Evolutionary conservation across 92 coral and sea anemone genomes (phyloP), one percentile per base, ranked within the genome.

Genomic region (Zoanthus solanderi): DNA sequence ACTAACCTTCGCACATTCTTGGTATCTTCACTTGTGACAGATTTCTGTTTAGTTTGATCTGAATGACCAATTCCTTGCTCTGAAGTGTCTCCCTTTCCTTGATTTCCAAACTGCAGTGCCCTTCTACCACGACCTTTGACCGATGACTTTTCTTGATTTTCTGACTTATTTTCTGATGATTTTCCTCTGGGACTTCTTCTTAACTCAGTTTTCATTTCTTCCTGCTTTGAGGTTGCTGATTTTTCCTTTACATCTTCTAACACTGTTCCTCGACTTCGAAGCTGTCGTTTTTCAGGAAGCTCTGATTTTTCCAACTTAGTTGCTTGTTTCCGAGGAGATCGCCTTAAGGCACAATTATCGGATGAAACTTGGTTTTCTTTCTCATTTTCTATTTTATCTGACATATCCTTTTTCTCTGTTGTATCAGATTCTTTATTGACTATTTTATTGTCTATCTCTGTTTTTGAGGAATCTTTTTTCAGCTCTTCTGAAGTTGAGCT

Each of bases 1-100:
- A 63, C 92, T 71, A 46, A 91, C 94, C 94, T 91, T 75, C 94
- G 92, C 44, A 91, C 87, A 79, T 73, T 88, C 81, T 84, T 88
- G 34, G 75, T 34, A 46, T 67, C 76, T 15, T 81, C 85, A 81
- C 57, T 45, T 28, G 30, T 45, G 3, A 50, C 60, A 18, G 23
- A 28, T 52, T 67, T 81, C 48, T 66, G 63, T 31, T 50, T 81
- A 66, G 0, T 37, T 18, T 30, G 44, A 68, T 28, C 1, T 17
- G 57, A n/a, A 11, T 44, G 58, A 67, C 0, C 10, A 1, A 42
- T 46, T 32, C 60, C 85, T 46, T 78, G 75, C 15, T 9, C 87
- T 60, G 66, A 4, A 7, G 84, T 44, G 7, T 46, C 74, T 31
- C 71, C 37, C 46, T 74, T 75, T 18, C 83, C 87, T 45, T 73